Evolutionary conservation across 2,113 vertebrate genomes (phyloP).

Genomic region (Ariopsis seemanni): DNA sequence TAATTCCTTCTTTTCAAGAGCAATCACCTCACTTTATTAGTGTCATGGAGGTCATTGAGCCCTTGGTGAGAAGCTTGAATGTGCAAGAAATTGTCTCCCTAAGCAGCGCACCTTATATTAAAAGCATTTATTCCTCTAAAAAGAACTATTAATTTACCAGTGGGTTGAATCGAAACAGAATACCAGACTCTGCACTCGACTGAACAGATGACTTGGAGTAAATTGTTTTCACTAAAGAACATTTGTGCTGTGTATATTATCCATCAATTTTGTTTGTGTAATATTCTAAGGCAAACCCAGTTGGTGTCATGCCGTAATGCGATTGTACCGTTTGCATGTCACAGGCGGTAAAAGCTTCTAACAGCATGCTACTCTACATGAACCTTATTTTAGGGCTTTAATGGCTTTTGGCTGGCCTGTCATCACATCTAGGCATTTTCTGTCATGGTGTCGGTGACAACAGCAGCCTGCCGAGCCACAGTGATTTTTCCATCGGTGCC

Average conservation of each 20-base stretch:
- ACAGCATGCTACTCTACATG: slow-evolving; percentile 46
- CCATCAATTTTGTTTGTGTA: slow-evolving; percentile 43
- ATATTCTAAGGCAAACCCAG: slow-evolving; percentile 48
- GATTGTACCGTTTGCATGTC: slow-evolving; percentile 37
- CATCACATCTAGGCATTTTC: slow-evolving; percentile 49
- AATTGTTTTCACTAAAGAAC: slow-evolving; percentile 17
- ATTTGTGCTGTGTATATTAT: slow-evolving; percentile 28
- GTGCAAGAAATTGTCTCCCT: slow-evolving; percentile 8
- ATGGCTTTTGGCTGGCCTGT: slow-evolving; percentile 51
- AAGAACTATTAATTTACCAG: slow-evolving; percentile 4
- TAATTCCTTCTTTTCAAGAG: slow-evolving; percentile 31
- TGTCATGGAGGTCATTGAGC: slow-evolving; percentile 25
- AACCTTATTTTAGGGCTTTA: slow-evolving; percentile 54
- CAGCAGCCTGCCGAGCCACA: slow-evolving; percentile 33
- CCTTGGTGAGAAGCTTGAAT: neutral
- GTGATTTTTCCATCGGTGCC: slow-evolving; percentile 41
- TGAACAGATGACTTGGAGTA: neutral
- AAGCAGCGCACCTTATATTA: neutral
- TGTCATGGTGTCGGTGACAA: slow-evolving; percentile 33
- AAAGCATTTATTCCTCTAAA: slow-evolving; percentile 1
- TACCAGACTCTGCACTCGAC: neutral
- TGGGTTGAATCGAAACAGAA: slow-evolving; percentile 4
- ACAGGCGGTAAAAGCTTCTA: slow-evolving; percentile 49
- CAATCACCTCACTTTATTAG: slow-evolving; percentile 41
- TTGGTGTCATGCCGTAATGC: slow-evolving; percentile 43